Evolutionary conservation across 2,113 vertebrate genomes (phyloP), one percentile per base, ranked within the genome.

Genomic region (Sceloporus tristichus): DNA sequence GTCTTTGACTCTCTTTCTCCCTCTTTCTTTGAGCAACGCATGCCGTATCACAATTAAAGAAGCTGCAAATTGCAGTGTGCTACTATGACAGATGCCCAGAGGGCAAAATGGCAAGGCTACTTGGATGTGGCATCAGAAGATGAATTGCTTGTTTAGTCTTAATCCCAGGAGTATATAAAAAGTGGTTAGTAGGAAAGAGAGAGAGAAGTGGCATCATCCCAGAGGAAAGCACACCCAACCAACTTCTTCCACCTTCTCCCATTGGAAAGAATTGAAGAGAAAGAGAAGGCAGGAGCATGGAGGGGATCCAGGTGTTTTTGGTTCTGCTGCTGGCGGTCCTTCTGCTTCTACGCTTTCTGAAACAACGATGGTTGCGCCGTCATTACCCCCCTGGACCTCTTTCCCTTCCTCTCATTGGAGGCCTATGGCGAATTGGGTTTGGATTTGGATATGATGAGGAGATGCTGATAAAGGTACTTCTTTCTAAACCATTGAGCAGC

Each of bases 381-480:
- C 21, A 27, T 21, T 48, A 66, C 25, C 94, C 87, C 87, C 87
- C 90, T 1, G 90, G 92, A 3, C 87, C 80, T 4, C 29, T 91
- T 91, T 65, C 91, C 4, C 25, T 92, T 29, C 92, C 88, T 40
- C 1, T 92, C 83, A 54, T 88, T 66, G 92, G 88, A 85, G 90
- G 90, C 56, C 38, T 90, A n/a, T 84, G 89, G 88, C 91, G 90
- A 21, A 81, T 92, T 0, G 68, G 42, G 21, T 88, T 92, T 70
- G 86, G 56, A 74, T 82, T 34, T 34, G 34, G 34, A 34, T 34
- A 91, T 62, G 82, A 79, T 14, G 87, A 73, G 0, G 84, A 86
- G 10, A 87, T 0, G 0, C 86, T 88, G 27, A 25, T 89, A 21
- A 81, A 91, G 84, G 90, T 86, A 90, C n/a, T 34, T n/a, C 73